Evolutionary conservation across 1,140 invertebrate genomes (phyloP).

Genomic region (Saccostrea glomerata): DNA sequence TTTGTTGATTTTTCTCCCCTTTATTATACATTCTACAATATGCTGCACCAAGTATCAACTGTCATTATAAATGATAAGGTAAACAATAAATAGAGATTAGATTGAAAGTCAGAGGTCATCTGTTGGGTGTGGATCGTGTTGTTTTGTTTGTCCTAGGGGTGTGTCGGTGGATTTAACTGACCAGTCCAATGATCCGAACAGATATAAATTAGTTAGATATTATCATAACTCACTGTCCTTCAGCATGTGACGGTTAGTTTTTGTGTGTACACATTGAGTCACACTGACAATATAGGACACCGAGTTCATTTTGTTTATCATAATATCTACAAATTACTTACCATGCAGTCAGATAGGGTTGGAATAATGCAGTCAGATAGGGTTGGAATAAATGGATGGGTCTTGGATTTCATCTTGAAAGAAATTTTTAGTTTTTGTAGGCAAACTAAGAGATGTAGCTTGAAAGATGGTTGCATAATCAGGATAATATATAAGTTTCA

Average conservation of each 20-base stretch:
- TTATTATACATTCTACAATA: neutral
- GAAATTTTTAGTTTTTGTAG: neutral
- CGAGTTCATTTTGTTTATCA: too few relatives aligned
- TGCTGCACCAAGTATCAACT: neutral
- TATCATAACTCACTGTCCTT: neutral
- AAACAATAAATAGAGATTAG: neutral
- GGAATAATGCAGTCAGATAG: too few relatives aligned
- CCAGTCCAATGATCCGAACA: neutral
- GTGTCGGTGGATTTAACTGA: conserved; percentile 27
- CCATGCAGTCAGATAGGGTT: too few relatives aligned
- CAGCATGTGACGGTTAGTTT: neutral
- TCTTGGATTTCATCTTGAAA: neutral
- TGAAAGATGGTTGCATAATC: neutral
- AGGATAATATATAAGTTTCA: neutral
- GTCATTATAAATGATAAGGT: neutral
- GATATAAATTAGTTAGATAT: conserved; percentile 14
- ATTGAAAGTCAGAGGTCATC: neutral
- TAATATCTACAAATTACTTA: too few relatives aligned
- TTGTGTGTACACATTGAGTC: neutral
- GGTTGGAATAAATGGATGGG: too few relatives aligned
- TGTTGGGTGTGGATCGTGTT: neutral
- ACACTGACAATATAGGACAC: neutral
- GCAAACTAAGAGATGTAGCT: neutral
- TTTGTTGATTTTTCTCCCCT: neutral
- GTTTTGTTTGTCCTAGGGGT: conserved; percentile 24